Conservation (phyloP, 2,113 vertebrate species). For the Casuarius casuarius region DNA sequence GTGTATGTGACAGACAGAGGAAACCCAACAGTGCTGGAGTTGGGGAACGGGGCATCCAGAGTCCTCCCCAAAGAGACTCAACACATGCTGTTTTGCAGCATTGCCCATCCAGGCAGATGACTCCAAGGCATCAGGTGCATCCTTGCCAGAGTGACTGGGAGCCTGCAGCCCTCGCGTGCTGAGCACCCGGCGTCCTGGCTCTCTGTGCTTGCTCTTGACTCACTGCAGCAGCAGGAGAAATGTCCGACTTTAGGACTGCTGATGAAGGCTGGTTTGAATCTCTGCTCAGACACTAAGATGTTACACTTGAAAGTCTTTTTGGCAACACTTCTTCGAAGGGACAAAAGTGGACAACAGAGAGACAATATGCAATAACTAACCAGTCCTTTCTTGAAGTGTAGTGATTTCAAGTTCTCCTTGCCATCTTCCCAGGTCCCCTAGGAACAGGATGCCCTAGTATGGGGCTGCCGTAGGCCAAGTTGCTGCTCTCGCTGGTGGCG, state of each 20-base stretch:
- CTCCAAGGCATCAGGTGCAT: neutral
- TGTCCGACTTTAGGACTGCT: neutral
- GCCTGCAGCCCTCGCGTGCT: fast-evolving
- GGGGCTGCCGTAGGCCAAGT: neutral
- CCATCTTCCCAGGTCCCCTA: fast-evolving
- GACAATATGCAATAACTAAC: neutral
- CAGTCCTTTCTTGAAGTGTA: neutral
- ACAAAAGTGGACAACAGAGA: neutral
- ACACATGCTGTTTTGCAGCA: neutral
- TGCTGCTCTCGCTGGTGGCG: neutral
- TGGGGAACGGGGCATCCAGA: neutral
- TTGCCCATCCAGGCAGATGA: neutral
- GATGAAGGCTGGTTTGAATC: neutral
- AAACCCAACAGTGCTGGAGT: neutral
- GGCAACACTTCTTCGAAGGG: neutral
- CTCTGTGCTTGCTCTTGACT: neutral
- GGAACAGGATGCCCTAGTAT: neutral
- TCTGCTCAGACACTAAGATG: neutral
- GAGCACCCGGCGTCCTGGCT: neutral
- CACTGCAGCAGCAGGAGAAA: neutral
- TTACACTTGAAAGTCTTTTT: neutral
- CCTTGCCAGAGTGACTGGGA: neutral
- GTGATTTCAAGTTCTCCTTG: neutral
- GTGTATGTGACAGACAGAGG: neutral
- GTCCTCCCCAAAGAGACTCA: neutral